Base-by-base conservation (phyloP, 2,113 vertebrate genomes). In the Sitta europaea region DNA sequence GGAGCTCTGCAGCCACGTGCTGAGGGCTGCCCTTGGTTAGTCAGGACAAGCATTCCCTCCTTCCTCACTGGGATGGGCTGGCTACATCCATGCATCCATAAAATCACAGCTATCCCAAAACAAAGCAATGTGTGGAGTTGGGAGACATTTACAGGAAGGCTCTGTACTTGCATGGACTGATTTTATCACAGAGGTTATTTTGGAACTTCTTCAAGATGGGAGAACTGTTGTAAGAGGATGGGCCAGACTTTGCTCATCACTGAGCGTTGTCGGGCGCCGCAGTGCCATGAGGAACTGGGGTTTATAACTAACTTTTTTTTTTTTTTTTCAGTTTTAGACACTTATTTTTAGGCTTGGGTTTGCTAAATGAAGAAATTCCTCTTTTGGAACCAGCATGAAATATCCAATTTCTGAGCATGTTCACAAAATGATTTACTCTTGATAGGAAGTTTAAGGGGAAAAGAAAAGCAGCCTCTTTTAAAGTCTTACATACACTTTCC, bases 361-460 rank as follows among this genome's bases (percentile, higher is more conserved):
- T 84, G 45, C 82, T 94, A 96, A 96, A 95, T 62, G 63, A 62
- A 96, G 94, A 80, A 86, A 71, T 90, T 96, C 75, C 65, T 86
- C 79, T 80, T 93, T 93, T 80, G 65, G 72, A 88, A 53, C 38
- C 36, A 61, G 59, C 31, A 59, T 19, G 40, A 89, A 95, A 76
- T 90, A 67, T 3, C 33, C 45, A 24, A 11, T 88, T 92, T 88
- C 59, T 83, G 67, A 90, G 75, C 31, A 6, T 16, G 63, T 86
- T 90, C 90, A 68, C 62, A 71, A 88, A 95, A 78, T 0, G 0
- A 53, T 85, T 87, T 92, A 51, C 58, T 90, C 57, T 35, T 14
- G 58, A 50, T 77, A 67, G 59, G 85, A 86, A 72, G 57, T 90
- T 88, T 20, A 67, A 36, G 29, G 12, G 51, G 35, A 11, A 19